These are phyloP conservation scores for Clarias magur DNA, from an alignment of 2,113 vertebrate genomes.

Conservation along the genomic window DNA sequence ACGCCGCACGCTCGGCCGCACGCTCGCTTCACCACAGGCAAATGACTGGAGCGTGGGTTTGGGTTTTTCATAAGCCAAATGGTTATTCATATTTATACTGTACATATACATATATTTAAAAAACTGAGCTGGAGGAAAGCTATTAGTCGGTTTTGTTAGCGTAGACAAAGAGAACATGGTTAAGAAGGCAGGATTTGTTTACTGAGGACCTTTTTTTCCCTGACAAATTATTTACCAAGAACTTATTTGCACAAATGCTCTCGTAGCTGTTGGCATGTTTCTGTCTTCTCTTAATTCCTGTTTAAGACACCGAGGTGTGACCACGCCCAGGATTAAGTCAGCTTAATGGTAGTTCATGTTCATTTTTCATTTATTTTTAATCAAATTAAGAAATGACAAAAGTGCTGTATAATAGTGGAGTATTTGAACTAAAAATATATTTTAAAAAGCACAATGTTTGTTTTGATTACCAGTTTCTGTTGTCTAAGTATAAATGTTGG, in stretches of 20 bases:
- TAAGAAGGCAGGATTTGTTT: background rate
- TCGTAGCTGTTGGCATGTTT: background rate
- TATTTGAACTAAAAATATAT: background rate
- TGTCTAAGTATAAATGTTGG: background rate
- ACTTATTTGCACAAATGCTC: background rate
- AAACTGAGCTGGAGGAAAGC: background rate
- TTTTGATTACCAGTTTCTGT: background rate
- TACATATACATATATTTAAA: background rate
- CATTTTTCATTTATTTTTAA: background rate
- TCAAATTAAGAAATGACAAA: background rate
- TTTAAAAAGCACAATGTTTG: background rate
- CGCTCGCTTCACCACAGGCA: background rate
- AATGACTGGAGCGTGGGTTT: background rate
- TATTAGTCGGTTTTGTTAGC: background rate
- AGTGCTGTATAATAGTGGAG: background rate
- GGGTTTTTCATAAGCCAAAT: background rate
- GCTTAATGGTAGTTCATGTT: background rate
- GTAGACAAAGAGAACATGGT: background rate
- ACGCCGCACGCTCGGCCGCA: too few relatives aligned
- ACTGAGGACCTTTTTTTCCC: slow-evolving; percentile 2
- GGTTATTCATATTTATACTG: background rate
- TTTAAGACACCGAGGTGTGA: background rate
- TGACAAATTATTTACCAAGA: slow-evolving; percentile 1
- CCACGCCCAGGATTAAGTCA: too few relatives aligned
- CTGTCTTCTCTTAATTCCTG: background rate